These are phyloP conservation scores for Aphaenogaster floridana DNA, from an alignment of 1,140 invertebrate genomes.

Conservation along the genomic window DNA sequence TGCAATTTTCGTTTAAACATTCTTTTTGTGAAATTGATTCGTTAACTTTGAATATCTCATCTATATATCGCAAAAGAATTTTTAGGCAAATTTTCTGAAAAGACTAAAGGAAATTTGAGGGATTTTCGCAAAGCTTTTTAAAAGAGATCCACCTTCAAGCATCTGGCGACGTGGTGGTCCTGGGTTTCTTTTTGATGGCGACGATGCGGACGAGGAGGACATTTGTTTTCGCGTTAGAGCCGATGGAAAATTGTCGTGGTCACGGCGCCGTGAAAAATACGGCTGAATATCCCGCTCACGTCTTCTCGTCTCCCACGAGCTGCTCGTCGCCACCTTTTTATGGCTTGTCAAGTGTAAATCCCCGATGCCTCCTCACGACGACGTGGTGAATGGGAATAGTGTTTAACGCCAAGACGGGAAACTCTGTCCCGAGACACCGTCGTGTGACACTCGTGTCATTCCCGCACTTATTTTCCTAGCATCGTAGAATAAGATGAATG, in stretches of 20 bases:
- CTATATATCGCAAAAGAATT: neutral
- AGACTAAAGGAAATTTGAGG: neutral
- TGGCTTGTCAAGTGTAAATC: conserved; percentile 56
- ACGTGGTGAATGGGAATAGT: conserved; percentile 50
- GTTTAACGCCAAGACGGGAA: conserved; percentile 60
- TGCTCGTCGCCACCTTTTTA: conserved; percentile 41
- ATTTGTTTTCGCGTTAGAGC: conserved; percentile 76
- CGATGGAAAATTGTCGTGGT: conserved; percentile 69
- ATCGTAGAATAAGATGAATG: conserved; percentile 31
- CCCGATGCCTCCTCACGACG: conserved; percentile 18
- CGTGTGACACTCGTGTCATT: conserved; percentile 49
- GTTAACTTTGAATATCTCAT: neutral
- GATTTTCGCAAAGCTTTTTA: neutral
- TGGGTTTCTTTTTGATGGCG: conserved; percentile 38
- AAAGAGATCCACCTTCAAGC: neutral
- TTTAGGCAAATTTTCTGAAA: neutral
- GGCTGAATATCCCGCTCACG: conserved; percentile 53
- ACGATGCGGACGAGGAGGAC: conserved; percentile 58
- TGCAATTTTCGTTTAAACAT: neutral
- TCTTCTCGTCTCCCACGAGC: conserved; percentile 43
- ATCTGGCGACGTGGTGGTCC: neutral
- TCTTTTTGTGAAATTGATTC: neutral
- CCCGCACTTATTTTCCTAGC: conserved; percentile 35
- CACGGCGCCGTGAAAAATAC: conserved; percentile 62
- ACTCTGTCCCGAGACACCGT: conserved; percentile 23